These are phyloP conservation scores for Passer montanus DNA, from an alignment of 2,113 vertebrate species.

Conservation along the genomic window DNA sequence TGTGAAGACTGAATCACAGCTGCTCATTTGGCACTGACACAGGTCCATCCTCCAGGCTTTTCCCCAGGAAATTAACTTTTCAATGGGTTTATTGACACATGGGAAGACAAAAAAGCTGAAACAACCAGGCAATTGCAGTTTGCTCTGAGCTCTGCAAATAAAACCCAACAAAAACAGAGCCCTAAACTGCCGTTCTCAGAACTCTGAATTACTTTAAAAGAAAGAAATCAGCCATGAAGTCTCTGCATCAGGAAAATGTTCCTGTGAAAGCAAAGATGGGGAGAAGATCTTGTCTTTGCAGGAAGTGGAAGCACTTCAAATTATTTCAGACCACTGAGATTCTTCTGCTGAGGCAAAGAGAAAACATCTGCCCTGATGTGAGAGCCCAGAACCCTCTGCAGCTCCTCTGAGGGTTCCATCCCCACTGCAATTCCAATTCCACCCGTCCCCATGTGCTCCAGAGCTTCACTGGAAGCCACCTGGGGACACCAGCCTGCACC, in stretches of 20 bases:
- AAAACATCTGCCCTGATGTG: neutral
- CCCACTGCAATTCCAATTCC: neutral
- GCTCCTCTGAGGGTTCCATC: accelerated
- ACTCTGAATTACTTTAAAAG: neutral
- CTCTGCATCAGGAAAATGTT: neutral
- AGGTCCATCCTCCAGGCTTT: neutral
- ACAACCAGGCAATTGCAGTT: neutral
- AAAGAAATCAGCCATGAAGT: neutral
- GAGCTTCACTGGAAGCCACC: neutral
- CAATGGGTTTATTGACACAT: neutral
- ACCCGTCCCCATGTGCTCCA: accelerated
- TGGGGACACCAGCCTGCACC: neutral
- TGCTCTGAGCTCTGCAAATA: neutral
- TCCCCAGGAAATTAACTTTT: neutral
- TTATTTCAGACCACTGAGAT: neutral
- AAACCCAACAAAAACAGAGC: neutral
- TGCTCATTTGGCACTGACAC: neutral
- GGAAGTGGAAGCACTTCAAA: neutral
- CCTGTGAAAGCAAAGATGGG: neutral
- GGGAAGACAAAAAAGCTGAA: neutral
- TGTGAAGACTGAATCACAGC: neutral
- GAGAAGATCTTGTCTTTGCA: neutral
- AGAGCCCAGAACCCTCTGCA: neutral
- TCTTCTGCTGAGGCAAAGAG: neutral
- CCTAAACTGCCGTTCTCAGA: neutral